A percentile compares a stretch with the other conserved stretches of the same genome.
phyloP scores from a whole-genome alignment of 2,113 vertebrate genomes.

The Taurulus bubalis region DNA sequence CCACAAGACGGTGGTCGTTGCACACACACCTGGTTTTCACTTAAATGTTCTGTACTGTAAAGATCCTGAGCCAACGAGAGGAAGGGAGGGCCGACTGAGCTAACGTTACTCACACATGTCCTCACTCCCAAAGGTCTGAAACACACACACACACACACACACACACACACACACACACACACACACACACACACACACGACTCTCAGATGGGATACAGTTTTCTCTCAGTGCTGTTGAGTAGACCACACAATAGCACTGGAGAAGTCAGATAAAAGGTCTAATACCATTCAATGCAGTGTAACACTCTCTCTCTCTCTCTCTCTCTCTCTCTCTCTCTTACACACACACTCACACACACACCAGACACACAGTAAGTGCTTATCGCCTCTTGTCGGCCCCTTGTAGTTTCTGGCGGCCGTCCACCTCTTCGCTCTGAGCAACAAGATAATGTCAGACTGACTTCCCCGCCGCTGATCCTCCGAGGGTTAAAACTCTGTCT shows the following conservation, averaged over 20 bases:
- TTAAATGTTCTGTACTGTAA: not conserved
- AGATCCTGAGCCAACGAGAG: not conserved
- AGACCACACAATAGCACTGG: slow-evolving; percentile 14
- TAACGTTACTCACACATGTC: not conserved
- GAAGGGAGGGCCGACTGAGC: not conserved
- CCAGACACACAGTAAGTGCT: slow-evolving; percentile 11
- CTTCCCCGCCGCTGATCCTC: too few relatives aligned
- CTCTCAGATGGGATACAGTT: slow-evolving; percentile 12
- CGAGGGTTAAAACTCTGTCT: slow-evolving; percentile 1
- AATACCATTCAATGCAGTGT: not conserved
- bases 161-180: too few relatives aligned
- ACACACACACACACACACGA: too few relatives aligned
- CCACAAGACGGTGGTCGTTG: too few relatives aligned
- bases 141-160: not conserved
- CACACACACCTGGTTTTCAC: too few relatives aligned
- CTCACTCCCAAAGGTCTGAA: not conserved
- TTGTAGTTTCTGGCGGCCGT: slow-evolving; percentile 41
- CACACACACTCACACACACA: slow-evolving; percentile 20
- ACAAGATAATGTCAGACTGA: slow-evolving; percentile 64
- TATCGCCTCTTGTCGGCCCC: slow-evolving; percentile 27
- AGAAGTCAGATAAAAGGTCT: slow-evolving; percentile 33
- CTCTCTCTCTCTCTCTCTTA: slow-evolving; percentile 13
- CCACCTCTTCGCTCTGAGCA: slow-evolving; percentile 49
- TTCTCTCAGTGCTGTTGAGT: slow-evolving; percentile 15
- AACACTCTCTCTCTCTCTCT: slow-evolving; percentile 15